Evolutionary conservation across 2,113 vertebrate species (phyloP).

Genomic region (Ptilonorhynchus violaceus): DNA sequence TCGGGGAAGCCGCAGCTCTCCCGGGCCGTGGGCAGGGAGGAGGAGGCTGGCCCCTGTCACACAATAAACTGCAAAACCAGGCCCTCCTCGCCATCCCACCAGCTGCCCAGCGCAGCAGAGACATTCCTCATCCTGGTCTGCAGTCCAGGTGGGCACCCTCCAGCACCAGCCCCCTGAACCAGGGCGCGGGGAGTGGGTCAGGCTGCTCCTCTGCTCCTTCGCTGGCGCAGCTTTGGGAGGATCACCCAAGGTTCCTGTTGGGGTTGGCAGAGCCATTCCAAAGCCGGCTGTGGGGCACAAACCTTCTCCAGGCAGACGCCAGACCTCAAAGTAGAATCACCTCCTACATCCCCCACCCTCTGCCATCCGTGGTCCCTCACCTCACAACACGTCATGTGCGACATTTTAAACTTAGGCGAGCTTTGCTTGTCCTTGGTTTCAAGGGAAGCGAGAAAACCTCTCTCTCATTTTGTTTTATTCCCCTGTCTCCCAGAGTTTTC

Average conservation of each 20-base stretch:
- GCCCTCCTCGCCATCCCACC: neutral
- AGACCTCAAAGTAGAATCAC: neutral
- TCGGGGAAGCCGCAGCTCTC: neutral
- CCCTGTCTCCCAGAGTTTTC: neutral
- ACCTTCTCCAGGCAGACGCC: neutral
- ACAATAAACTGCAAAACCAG: neutral
- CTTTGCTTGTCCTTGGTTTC: neutral
- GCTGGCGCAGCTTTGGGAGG: neutral
- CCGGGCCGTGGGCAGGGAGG: neutral
- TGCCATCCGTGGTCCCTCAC: accelerated
- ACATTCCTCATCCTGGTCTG: neutral
- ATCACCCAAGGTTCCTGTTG: neutral
- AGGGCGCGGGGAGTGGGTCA: neutral
- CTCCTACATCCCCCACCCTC: neutral
- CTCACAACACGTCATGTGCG: neutral
- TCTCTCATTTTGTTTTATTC: neutral
- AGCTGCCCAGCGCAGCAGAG: neutral
- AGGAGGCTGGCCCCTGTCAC: neutral
- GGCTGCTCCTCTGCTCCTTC: neutral
- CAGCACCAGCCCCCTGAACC: neutral
- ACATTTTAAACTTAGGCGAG: neutral
- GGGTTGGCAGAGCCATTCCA: neutral
- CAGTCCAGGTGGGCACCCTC: neutral
- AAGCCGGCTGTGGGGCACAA: neutral
- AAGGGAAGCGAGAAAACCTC: neutral